Conservation (phyloP, 2,888 invertebrate genomes). For the Bruchidius siliquastri region DNA sequence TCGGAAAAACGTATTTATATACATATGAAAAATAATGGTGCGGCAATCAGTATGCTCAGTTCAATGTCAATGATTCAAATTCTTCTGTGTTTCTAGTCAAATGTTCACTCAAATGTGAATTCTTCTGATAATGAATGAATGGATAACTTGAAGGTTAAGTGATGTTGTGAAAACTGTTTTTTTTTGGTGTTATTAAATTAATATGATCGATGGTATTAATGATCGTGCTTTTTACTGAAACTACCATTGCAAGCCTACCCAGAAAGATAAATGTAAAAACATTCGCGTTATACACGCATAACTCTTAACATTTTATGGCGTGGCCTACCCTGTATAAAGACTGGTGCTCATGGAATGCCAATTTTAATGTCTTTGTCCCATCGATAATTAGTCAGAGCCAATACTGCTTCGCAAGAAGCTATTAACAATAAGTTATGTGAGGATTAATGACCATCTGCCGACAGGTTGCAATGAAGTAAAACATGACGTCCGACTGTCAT, state of each 20-base stretch:
- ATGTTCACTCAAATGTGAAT: not conserved
- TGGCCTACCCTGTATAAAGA: not conserved
- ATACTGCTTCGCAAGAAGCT: not conserved
- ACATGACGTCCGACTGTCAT: not conserved
- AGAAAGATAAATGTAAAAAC: too few relatives aligned
- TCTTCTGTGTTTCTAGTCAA: not conserved
- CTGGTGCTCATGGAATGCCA: not conserved
- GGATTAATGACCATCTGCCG: not conserved
- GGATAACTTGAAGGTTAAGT: not conserved
- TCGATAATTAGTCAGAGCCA: not conserved
- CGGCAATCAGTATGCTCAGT: not conserved
- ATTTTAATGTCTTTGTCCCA: not conserved
- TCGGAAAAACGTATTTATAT: not conserved
- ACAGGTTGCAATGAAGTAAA: not conserved
- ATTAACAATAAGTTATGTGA: not conserved
- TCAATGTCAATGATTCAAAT: not conserved
- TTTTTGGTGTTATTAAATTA: too few relatives aligned
- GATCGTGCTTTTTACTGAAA: too few relatives aligned
- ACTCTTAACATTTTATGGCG: not conserved
- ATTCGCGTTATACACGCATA: not conserved
- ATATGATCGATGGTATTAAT: too few relatives aligned
- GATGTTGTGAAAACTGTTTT: not conserved
- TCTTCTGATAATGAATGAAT: not conserved
- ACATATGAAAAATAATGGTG: not conserved
- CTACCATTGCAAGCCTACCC: too few relatives aligned